These are phyloP conservation scores for Eledona agricola DNA, from an alignment of 2,888 invertebrate genomes.

Conservation along the genomic window DNA sequence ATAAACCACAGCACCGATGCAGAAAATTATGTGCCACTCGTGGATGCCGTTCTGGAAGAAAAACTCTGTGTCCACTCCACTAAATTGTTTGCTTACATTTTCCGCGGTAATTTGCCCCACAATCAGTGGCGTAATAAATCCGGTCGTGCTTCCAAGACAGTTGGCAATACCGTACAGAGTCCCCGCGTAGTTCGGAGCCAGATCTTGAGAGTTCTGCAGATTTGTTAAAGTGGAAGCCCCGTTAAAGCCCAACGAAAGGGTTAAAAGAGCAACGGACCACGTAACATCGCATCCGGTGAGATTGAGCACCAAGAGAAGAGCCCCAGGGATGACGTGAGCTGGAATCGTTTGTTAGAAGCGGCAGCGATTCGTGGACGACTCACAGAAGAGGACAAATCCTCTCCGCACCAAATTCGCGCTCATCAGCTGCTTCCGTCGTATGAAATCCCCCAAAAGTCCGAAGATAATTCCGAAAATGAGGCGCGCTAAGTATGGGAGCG, in stretches of 20 bases:
- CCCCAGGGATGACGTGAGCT: slow-evolving; percentile 65
- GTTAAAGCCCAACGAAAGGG: slow-evolving; percentile 72
- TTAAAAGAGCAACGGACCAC: slow-evolving; percentile 71
- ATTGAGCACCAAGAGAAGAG: slow-evolving; percentile 65
- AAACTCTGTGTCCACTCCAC: slow-evolving; percentile 13
- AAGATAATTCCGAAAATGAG: slow-evolving; percentile 75
- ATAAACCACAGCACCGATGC: slow-evolving; percentile 76
- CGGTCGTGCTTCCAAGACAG: slow-evolving; percentile 74
- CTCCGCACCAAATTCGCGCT: slow-evolving; percentile 70
- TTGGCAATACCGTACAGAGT: slow-evolving; percentile 79
- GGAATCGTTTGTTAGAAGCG: slow-evolving; percentile 36
- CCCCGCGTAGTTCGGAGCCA: slow-evolving; percentile 78
- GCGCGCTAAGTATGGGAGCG: slow-evolving; percentile 76
- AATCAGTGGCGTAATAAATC: slow-evolving; percentile 75
- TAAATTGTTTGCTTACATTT: slow-evolving; percentile 53
- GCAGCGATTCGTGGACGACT: slow-evolving; percentile 45
- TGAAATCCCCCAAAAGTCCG: slow-evolving; percentile 74
- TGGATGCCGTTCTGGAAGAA: slow-evolving; percentile 75
- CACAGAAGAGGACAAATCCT: slow-evolving; percentile 72
- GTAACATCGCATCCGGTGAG: slow-evolving; percentile 71
- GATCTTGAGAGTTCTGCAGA: slow-evolving; percentile 68
- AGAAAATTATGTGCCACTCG: slow-evolving; percentile 79
- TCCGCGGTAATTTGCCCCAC: slow-evolving; percentile 66
- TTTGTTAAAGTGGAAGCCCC: slow-evolving; percentile 61
- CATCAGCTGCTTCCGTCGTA: slow-evolving; percentile 63